Evolutionary conservation across 2,113 vertebrate species (phyloP).

Genomic region (Hippopotamus amphibius): DNA sequence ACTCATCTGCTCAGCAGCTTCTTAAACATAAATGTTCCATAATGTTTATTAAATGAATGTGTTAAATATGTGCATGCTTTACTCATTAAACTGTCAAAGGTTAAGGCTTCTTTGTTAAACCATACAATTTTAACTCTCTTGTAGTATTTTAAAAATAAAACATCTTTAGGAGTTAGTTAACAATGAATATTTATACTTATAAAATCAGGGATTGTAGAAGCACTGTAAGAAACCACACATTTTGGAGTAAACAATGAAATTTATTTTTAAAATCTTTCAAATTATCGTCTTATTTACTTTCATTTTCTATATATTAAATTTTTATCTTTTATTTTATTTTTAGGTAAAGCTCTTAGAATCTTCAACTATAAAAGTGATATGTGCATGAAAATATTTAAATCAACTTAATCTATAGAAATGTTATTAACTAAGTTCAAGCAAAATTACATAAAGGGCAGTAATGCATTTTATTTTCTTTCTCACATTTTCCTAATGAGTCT

Average conservation of each 20-base stretch:
- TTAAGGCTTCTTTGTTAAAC: constrained; percentile 42
- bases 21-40: background rate
- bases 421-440: constrained; percentile 51
- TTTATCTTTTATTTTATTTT: constrained; percentile 75
- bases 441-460: constrained; percentile 38
- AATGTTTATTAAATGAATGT: background rate
- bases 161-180: background rate
- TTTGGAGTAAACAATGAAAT: constrained; percentile 75
- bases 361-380: constrained; percentile 62
- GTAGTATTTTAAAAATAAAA: background rate
- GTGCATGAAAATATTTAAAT: constrained; percentile 76
- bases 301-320: constrained; percentile 60
- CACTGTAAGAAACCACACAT: constrained; percentile 62
- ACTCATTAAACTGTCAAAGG: background rate
- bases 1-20: background rate
- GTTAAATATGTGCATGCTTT: background rate
- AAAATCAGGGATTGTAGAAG: constrained; percentile 70
- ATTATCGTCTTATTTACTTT: constrained; percentile 49
- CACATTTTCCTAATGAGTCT: constrained; percentile 73
- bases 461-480: constrained; percentile 57
- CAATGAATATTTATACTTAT: constrained; percentile 56
- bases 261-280: constrained; percentile 69
- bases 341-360: constrained; percentile 69
- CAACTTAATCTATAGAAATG: background rate
- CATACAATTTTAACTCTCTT: background rate